phyloP scores from a whole-genome alignment of 2,888 invertebrate genomes.

The Blastobasis lacticolella region DNA sequence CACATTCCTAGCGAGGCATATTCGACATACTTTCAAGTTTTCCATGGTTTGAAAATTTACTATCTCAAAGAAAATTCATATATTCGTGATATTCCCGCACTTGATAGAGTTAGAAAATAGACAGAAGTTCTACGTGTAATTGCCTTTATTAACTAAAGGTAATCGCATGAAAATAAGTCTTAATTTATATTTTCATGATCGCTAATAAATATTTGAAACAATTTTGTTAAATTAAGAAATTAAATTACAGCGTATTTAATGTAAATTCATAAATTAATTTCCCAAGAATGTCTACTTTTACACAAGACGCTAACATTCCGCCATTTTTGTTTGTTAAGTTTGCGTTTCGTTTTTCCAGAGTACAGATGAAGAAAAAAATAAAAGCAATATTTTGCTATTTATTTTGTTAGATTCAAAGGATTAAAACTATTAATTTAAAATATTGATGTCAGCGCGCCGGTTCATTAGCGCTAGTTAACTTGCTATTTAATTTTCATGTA shows the following conservation, averaged over 20 bases:
- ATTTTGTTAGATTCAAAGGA: too few relatives aligned
- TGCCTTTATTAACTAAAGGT: background rate
- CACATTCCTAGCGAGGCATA: slow-evolving; percentile 48
- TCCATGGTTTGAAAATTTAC: slow-evolving; percentile 31
- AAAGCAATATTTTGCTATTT: too few relatives aligned
- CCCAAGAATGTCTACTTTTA: slow-evolving; percentile 46
- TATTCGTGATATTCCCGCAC: slow-evolving; percentile 30
- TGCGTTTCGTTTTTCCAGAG: too few relatives aligned
- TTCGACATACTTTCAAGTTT: slow-evolving; percentile 46
- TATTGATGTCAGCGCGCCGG: too few relatives aligned
- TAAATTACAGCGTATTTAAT: background rate
- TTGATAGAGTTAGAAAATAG: slow-evolving; percentile 54
- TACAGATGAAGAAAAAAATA: too few relatives aligned
- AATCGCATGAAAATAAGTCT: too few relatives aligned
- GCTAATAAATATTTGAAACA: too few relatives aligned
- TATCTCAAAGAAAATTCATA: slow-evolving; percentile 26
- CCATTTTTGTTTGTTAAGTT: slow-evolving; percentile 3
- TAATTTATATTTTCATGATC: too few relatives aligned
- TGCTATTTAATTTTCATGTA: too few relatives aligned
- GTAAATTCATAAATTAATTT: slow-evolving; percentile 13
- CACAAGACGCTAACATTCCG: slow-evolving; percentile 42
- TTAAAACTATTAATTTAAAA: too few relatives aligned
- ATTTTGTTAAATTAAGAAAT: background rate
- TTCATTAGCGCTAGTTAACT: too few relatives aligned
- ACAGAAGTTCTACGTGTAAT: slow-evolving; percentile 42